phyloP scores from a whole-genome alignment of 2,113 vertebrate species.

The Ictalurus furcatus region DNA sequence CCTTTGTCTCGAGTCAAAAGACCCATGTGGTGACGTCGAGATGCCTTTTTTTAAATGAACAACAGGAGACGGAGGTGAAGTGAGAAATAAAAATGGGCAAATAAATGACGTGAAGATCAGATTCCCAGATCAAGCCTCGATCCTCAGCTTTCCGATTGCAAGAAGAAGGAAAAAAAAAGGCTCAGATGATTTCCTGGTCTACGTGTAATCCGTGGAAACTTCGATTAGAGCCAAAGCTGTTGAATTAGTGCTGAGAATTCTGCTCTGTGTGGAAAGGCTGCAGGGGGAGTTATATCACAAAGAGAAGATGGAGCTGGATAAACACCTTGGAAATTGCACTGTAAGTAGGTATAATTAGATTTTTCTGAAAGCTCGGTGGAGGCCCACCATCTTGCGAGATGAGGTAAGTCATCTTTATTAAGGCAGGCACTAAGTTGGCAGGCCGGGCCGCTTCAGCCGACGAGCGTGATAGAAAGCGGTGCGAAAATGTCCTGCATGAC shows the following conservation, averaged over 20 bases:
- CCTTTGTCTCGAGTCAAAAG: background rate
- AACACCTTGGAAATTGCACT: slow-evolving; percentile 52
- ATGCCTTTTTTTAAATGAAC: too few relatives aligned
- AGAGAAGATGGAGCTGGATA: slow-evolving; percentile 51
- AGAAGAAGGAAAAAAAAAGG: background rate
- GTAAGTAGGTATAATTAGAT: slow-evolving; percentile 58
- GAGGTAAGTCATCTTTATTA: slow-evolving; percentile 55
- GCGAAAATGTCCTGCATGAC: slow-evolving; percentile 42
- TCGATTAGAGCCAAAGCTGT: background rate
- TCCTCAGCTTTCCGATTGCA: background rate
- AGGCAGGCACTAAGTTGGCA: slow-evolving; percentile 42
- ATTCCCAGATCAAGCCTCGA: background rate
- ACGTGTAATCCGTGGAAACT: background rate
- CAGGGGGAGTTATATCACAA: slow-evolving; percentile 46
- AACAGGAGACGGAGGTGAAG: background rate
- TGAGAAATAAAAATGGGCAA: background rate
- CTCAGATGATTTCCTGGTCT: background rate
- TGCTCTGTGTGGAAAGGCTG: slow-evolving; percentile 12
- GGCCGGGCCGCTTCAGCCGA: slow-evolving; percentile 29
- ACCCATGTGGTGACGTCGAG: background rate
- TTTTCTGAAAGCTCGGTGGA: slow-evolving; percentile 46
- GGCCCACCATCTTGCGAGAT: slow-evolving; percentile 40
- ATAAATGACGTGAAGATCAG: background rate
- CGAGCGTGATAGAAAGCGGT: slow-evolving; percentile 33
- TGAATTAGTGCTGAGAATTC: slow-evolving; percentile 5